Evolutionary conservation across 1,140 invertebrate species (phyloP), one percentile per base, ranked within the genome.

Genomic region (Papilio polyxenes): DNA sequence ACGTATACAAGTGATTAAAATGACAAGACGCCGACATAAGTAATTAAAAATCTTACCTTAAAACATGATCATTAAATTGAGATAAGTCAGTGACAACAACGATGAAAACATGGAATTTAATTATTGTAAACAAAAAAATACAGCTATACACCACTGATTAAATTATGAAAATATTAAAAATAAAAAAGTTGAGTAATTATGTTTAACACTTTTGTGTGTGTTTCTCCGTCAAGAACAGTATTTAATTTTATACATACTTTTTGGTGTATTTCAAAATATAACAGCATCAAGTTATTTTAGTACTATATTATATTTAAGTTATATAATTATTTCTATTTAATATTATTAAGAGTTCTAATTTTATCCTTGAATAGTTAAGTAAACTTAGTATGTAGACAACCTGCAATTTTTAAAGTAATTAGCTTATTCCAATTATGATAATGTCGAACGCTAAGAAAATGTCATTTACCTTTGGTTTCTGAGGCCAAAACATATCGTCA

Each of bases 1-100:
- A 10, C 7, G 17, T 20, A n/a, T 62, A 20, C 59, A 62, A 23
- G n/a, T 62, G 23, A 31, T 37, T 69, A 69, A 69, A 69, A 69
- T 69, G 62, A 69, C 59, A 69, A 31, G 11, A 69, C 62, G 62
- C 62, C 8, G 62, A 69, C 62, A 65, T 10, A 69, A 69, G 62
- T 69, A 69, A 69, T 69, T 69, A 69, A 69, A 69, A 31, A 56
- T n/a, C 15, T 6, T 69, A 31, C 3, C 62, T 31, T 37, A 37
- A 69, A 69, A 37, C 23, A 62, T 62, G 62, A 69, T 69, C 62
- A 69, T 69, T 23, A 65, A 65, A 69, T 69, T 31, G 62, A 31
- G 62, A 69, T 37, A 69, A 37, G 4, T 31, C 31, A 3, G 23
- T 31, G 62, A 69, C 62, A 65, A 65, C 56, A n/a, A 23, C 59